These are phyloP conservation scores for Myotis vivesi DNA, from an alignment of 2,797 vertebrate species.

Conservation along the genomic window DNA sequence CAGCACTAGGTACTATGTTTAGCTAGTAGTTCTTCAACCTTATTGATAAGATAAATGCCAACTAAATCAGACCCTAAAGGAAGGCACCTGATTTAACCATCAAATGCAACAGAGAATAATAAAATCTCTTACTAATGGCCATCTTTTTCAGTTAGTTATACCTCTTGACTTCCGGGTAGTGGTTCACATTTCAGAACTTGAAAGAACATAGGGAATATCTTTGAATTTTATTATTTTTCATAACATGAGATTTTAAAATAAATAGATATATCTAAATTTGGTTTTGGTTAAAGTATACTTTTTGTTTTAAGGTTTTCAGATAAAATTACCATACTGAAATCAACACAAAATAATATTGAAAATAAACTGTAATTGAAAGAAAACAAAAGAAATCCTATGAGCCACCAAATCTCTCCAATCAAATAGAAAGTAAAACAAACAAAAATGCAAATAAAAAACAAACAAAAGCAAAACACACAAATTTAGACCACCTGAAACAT, in stretches of 20 bases:
- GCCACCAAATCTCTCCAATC: neutral
- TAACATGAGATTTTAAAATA: neutral
- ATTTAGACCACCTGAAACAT: neutral
- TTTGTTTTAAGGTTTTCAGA: slow-evolving; percentile 25
- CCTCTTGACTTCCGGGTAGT: neutral
- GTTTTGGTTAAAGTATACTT: neutral
- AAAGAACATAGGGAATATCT: neutral
- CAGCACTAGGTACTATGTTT: neutral
- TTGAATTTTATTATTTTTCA: neutral
- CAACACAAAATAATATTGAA: neutral
- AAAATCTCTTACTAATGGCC: neutral
- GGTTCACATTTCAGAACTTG: neutral
- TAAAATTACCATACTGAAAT: neutral
- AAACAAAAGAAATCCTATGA: neutral
- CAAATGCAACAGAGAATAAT: neutral
- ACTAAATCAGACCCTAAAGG: neutral
- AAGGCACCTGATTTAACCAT: neutral
- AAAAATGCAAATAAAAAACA: neutral
- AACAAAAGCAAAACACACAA: neutral
- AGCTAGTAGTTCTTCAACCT: neutral
- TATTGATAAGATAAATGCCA: neutral
- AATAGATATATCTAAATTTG: neutral
- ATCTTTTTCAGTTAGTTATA: neutral
- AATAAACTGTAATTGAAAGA: neutral
- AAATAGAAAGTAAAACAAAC: neutral